Evolutionary conservation across 2,888 invertebrate species (phyloP), one percentile per base, ranked within the genome.

Genomic region (Cataglyphis albicans): DNA sequence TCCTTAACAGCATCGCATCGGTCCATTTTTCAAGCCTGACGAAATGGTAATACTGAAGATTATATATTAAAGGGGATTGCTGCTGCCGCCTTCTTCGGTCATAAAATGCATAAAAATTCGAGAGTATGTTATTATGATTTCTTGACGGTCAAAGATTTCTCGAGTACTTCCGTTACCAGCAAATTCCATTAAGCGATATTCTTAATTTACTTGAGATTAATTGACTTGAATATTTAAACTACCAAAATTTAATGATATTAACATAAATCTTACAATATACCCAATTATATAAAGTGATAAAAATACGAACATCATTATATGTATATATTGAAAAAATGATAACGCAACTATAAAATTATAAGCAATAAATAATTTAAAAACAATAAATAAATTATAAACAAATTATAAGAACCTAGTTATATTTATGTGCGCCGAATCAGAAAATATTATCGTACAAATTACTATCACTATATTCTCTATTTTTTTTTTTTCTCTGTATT

Each of bases 71-170:
- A 81, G 52, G 52, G 74, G 61, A 80, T 63, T 64, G 81, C 63
- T 48, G 72, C 80, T 32, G 81, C 73, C 74, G 74, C 73, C 81
- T 73, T 63, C 74, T 74, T 63, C 63, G 81, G n/a, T 81, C 74
- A 74, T 81, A 81, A 81, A 81, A 63, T 59, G 73, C 74, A 81
- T 81, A 81, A 81, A 73, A 38, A 52, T 63, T 63, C 38, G 61
- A 61, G 63, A 73, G 81, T 48, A 12, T 81, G 52, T 81, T 81
- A 81, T 81, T 73, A 73, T 81, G 74, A 81, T 73, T 81, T 81
- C 74, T 68, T 29, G 44, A 21, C 57, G 32, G 57, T 10, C 78
- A 78, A 44, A 78, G 78, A 78, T 78, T 78, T 70, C 78, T 78
- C 70, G 57, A 78, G 2, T 10, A 78, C 78, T 78, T 78, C 57